A percentile compares a stretch with the other conserved stretches of the same genome.
Conservation (phyloP, 2,113 vertebrate genomes). For the Aptenodytes patagonicus region DNA sequence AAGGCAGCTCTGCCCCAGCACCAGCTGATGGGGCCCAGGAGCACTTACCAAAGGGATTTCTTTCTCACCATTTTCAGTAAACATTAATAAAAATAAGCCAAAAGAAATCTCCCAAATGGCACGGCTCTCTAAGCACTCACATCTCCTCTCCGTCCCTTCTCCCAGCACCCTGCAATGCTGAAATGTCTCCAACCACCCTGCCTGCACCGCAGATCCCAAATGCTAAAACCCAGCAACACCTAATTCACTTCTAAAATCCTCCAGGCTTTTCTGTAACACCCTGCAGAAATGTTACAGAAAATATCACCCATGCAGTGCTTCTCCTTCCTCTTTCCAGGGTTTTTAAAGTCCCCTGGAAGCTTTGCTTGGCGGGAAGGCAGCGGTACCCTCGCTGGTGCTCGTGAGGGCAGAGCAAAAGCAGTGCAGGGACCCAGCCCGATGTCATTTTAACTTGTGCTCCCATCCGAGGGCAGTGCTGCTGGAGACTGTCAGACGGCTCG, state of each 20-base stretch:
- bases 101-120: background rate
- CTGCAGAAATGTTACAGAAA: background rate
- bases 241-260: background rate
- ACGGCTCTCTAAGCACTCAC: background rate
- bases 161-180: fast-evolving
- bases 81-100: background rate
- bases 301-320: fast-evolving
- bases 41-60: background rate
- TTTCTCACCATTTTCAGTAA: background rate
- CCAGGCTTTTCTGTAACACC: background rate
- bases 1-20: background rate
- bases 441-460: constrained; percentile 37
- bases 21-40: background rate
- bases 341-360: background rate
- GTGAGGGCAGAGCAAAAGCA: background rate
- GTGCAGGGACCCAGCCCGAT: background rate
- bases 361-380: background rate
- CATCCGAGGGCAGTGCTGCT: constrained; percentile 42
- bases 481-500: constrained; percentile 63
- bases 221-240: background rate
- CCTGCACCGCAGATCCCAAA: background rate
- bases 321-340: background rate
- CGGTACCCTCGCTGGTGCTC: fast-evolving
- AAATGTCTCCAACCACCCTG: background rate
- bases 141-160: background rate